These are phyloP conservation scores for Eolophus roseicapilla DNA, from an alignment of 2,113 vertebrate species.

Conservation along the genomic window DNA sequence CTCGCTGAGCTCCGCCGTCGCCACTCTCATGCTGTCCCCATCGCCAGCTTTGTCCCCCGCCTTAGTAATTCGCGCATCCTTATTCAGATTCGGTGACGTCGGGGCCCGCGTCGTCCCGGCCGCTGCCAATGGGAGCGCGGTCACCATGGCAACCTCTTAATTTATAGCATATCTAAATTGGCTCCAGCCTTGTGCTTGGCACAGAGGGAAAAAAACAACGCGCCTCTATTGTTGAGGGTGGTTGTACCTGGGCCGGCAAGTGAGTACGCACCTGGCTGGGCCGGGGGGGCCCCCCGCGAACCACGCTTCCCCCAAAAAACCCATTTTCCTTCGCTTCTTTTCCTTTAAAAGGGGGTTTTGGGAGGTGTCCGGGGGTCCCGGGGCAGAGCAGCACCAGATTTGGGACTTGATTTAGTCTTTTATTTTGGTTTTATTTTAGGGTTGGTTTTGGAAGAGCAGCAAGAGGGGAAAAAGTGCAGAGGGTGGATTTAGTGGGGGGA, in stretches of 20 bases:
- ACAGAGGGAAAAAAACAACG: conserved; percentile 80
- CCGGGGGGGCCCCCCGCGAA: neutral
- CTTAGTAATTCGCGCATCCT: conserved; percentile 89
- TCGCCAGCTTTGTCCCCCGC: conserved; percentile 87
- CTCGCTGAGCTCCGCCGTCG: conserved; percentile 68
- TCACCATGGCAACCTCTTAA: conserved; percentile 90
- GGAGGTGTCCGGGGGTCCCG: neutral
- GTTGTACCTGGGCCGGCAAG: conserved; percentile 72
- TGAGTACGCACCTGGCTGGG: conserved; percentile 69
- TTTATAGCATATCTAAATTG: conserved; percentile 90
- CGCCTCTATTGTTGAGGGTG: conserved; percentile 78
- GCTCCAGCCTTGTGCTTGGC: conserved; percentile 76
- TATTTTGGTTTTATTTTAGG: neutral
- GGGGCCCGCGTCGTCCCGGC: conserved; percentile 72
- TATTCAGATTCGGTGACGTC: conserved; percentile 91
- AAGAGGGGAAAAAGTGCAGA: neutral
- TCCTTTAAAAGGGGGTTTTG: neutral
- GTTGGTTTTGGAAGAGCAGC: neutral
- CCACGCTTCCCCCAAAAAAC: neutral
- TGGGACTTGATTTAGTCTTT: neutral
- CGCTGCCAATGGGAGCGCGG: conserved; percentile 83
- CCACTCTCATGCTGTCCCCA: conserved; percentile 86
- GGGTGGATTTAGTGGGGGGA: neutral
- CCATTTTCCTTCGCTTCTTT: neutral
- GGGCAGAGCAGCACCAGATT: neutral